Evolutionary conservation across 2,113 vertebrate species (phyloP), one percentile per base, ranked within the genome.

Genomic region (Laticauda laticaudata): DNA sequence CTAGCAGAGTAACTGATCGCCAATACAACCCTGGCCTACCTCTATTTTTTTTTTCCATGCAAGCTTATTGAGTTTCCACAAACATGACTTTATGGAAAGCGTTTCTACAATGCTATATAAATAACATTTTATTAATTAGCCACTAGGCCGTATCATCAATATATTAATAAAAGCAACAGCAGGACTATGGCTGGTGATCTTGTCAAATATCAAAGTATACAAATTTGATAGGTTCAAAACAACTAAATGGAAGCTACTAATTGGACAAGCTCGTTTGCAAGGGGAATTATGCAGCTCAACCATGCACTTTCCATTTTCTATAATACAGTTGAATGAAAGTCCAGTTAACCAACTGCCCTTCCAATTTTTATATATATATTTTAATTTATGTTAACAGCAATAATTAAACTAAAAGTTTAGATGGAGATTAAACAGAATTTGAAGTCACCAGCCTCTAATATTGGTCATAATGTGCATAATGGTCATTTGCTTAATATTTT

Each of bases 381-480:
- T 90, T 29, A 48, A 51, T 39, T 39, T 43, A 81, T 10, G 34
- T 8, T 81, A 48, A 48, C 18, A 39, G 43, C 43, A 26, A 15
- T 7, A 61, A 15, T 59, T 34, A 53, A 53, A 18, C 51, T 8
- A 21, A 54, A 87, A 34, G 26, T 14, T 87, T 29, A 53, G 24
- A 26, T 29, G 8, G 18, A 24, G 21, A 12, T 14, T 54, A 20
- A 51, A 14, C 2, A 11, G 10, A 54, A 29, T 12, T 53, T 87
- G 5, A 54, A 87, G 11, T 48, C 21, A 48, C 92, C 6, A 92
- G 91, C 75, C 92, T 94, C 94, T 93, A 94, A 93, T 45, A 90
- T 92, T 88, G 90, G 43, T 5, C 43, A 5, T 88, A 91, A 90
- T 93, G 96, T 95, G 95, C 88, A 88, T 43, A 81, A 26, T 21